These are phyloP conservation scores for Anoplopoma fimbria DNA, from an alignment of 2,113 vertebrate species.

Conservation along the genomic window DNA sequence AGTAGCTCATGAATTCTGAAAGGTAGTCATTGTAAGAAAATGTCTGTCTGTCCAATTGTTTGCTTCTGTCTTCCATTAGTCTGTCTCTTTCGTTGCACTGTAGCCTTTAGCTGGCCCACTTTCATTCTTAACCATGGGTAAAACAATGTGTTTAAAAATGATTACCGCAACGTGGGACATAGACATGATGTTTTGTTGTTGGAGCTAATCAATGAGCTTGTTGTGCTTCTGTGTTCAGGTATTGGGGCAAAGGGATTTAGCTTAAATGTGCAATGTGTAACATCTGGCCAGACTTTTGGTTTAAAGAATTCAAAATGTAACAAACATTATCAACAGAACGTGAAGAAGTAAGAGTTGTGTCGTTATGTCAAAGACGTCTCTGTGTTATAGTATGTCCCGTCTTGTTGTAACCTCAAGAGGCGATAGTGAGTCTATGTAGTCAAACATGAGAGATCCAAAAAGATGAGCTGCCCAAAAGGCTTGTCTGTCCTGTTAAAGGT, in stretches of 20 bases:
- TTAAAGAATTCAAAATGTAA: background rate
- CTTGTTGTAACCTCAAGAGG: too few relatives aligned
- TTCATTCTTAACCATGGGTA: background rate
- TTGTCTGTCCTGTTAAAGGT: too few relatives aligned
- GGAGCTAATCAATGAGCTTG: constrained; percentile 24
- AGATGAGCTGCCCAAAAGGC: too few relatives aligned
- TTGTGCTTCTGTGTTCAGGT: background rate
- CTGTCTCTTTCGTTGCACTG: background rate
- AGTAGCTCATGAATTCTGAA: background rate
- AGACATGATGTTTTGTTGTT: constrained; percentile 10
- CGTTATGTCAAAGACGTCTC: too few relatives aligned
- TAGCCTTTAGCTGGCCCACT: constrained; percentile 1
- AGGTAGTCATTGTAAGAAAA: background rate
- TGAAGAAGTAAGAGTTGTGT: too few relatives aligned
- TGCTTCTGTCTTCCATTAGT: background rate
- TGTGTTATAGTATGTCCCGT: too few relatives aligned
- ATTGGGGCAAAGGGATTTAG: constrained; percentile 12
- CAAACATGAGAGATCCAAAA: too few relatives aligned
- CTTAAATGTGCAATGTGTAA: background rate
- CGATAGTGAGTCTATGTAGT: too few relatives aligned
- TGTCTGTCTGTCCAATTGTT: background rate
- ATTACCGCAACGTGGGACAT: constrained; percentile 3
- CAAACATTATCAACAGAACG: background rate
- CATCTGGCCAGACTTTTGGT: background rate
- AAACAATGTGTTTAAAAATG: constrained; percentile 6